phyloP scores from a whole-genome alignment of 2,113 vertebrate species.

The Picathartes gymnocephalus region DNA sequence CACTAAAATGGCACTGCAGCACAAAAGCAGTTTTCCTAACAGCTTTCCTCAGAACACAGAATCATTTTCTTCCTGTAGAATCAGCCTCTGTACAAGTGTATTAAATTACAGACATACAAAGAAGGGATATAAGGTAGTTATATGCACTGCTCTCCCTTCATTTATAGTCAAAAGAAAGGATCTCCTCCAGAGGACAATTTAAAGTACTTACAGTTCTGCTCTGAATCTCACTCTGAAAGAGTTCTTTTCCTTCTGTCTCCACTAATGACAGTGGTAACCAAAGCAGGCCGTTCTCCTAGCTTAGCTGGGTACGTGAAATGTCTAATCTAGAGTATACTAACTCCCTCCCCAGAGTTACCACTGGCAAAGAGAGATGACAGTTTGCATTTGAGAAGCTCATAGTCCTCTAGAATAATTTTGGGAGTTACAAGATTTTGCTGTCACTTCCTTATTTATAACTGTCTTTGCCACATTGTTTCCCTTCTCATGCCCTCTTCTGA shows the following conservation, averaged over 20 bases:
- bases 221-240: not conserved
- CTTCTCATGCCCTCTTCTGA: not conserved
- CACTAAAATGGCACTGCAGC: not conserved
- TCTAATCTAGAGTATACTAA: not conserved
- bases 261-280: not conserved
- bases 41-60: not conserved
- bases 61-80: not conserved
- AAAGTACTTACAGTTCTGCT: not conserved
- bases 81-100: not conserved
- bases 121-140: not conserved
- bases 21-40: slow-evolving; percentile 12
- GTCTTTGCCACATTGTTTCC: not conserved
- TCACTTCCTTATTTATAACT: not conserved
- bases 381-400: not conserved
- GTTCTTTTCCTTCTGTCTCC: not conserved
- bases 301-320: not conserved
- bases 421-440: not conserved
- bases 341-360: not conserved
- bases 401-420: not conserved
- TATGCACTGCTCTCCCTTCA: not conserved
- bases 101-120: not conserved
- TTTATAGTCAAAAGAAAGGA: not conserved
- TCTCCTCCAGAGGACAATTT: slow-evolving; percentile 2
- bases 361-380: not conserved
- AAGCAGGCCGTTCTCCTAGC: not conserved